Conservation (phyloP, 2,797 vertebrate genomes). For the Tympanoctomys barrerae region DNA sequence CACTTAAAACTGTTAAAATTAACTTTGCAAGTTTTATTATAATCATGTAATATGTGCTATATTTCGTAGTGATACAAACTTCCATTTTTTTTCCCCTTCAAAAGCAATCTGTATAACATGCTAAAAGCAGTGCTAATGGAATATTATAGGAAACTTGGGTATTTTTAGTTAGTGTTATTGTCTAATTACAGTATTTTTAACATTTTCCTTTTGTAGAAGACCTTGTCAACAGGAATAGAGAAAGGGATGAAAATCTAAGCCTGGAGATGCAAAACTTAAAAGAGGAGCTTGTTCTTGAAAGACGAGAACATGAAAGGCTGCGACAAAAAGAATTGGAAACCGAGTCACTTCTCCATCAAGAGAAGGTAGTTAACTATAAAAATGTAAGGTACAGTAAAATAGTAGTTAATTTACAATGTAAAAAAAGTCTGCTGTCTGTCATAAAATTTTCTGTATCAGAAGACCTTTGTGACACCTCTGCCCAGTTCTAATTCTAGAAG, state of each 20-base stretch:
- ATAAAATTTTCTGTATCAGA: background rate
- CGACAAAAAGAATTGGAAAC: conserved; percentile 87
- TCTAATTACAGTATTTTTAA: conserved; percentile 9
- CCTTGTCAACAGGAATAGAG: conserved; percentile 85
- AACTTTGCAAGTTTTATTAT: background rate
- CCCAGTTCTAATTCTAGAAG: background rate
- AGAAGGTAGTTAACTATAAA: conserved; percentile 89
- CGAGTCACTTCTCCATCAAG: conserved; percentile 89
- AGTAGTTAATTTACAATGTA: background rate
- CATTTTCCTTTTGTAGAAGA: conserved; percentile 83
- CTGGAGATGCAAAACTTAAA: conserved; percentile 90
- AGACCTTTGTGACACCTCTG: background rate
- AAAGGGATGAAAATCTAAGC: conserved; percentile 87
- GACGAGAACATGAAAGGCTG: conserved; percentile 87
- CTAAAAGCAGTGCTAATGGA: background rate
- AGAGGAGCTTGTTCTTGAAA: conserved; percentile 86
- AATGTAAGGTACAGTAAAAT: no score
- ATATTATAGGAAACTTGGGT: background rate
- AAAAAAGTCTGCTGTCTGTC: background rate
- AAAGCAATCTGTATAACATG: background rate
- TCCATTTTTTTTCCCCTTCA: background rate
- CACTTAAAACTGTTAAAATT: conserved; percentile 24
- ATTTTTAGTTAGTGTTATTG: background rate
- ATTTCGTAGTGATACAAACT: background rate
- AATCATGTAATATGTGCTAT: background rate